phyloP scores from a whole-genome alignment of 2,888 invertebrate species.

The Strigamia crassipes region DNA sequence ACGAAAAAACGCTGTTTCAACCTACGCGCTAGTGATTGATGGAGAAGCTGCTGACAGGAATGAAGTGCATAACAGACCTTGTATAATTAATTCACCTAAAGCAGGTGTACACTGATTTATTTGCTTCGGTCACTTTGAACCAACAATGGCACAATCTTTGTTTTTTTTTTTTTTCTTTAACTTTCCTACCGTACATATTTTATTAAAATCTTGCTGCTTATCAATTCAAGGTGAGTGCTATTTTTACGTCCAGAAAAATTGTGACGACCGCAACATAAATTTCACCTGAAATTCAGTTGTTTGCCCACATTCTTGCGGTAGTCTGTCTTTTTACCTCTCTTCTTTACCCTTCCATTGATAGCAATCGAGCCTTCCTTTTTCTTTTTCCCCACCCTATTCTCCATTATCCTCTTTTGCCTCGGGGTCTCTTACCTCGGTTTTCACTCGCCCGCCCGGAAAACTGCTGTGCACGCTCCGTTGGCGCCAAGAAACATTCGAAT shows the following conservation, averaged over 20 bases:
- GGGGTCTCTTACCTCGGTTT: slow-evolving; percentile 19
- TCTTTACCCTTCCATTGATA: slow-evolving; percentile 36
- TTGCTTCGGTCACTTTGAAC: slow-evolving; percentile 22
- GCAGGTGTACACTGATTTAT: slow-evolving; percentile 20
- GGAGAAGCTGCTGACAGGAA: slow-evolving; percentile 9
- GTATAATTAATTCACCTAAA: slow-evolving; percentile 28
- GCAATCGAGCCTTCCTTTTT: slow-evolving; percentile 31
- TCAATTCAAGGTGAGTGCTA: not conserved
- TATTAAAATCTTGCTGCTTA: not conserved
- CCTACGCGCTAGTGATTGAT: slow-evolving; percentile 13
- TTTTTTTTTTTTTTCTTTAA: not conserved
- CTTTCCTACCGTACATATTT: no score
- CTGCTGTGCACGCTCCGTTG: slow-evolving; percentile 23
- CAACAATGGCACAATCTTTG: not conserved
- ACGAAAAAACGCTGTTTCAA: slow-evolving; percentile 17
- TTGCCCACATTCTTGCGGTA: slow-evolving; percentile 21
- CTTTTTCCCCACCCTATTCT: not conserved
- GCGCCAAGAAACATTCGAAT: not conserved
- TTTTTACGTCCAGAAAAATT: not conserved
- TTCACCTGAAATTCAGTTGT: slow-evolving; percentile 20
- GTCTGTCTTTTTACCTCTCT: slow-evolving; percentile 1
- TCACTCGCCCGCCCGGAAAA: slow-evolving; percentile 34
- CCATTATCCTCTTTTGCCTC: slow-evolving; percentile 38
- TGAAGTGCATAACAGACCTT: slow-evolving; percentile 35
- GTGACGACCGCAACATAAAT: not conserved